Conservation (phyloP, 2,888 invertebrate species). For the Hirtodrosophila trivittata region DNA sequence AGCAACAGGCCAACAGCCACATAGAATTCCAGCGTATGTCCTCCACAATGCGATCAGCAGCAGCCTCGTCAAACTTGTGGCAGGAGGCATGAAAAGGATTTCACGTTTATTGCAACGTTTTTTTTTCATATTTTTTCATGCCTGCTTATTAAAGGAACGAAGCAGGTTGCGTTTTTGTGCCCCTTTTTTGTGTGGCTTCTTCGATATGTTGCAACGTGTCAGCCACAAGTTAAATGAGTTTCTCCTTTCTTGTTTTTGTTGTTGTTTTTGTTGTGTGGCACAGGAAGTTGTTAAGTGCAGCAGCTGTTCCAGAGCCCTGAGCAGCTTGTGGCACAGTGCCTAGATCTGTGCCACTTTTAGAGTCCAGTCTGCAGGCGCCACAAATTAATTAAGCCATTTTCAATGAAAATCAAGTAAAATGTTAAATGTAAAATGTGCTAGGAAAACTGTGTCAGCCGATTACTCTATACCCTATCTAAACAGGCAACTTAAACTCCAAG, state of each 20-base stretch:
- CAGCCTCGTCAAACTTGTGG: constrained; percentile 27
- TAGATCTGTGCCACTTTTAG: constrained; percentile 65
- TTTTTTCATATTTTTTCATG: constrained; percentile 31
- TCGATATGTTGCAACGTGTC: constrained; percentile 46
- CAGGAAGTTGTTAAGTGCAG: constrained; percentile 58
- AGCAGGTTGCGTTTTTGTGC: constrained; percentile 9
- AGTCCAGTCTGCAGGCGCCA: constrained; percentile 36
- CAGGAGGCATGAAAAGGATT: constrained; percentile 51
- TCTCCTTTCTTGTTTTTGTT: constrained; percentile 29
- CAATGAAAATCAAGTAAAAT: constrained; percentile 77
- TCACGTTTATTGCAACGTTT: constrained; percentile 46
- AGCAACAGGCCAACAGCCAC: constrained; percentile 44
- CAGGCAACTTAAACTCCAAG: constrained; percentile 57
- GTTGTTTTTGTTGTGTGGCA: constrained; percentile 14
- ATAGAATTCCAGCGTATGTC: constrained; percentile 43
- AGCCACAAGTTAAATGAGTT: constrained; percentile 74
- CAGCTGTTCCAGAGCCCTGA: constrained; percentile 3
- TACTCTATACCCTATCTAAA: constrained; percentile 11
- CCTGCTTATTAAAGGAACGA: constrained; percentile 51
- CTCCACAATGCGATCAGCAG: constrained; percentile 8
- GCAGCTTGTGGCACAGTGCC: constrained; percentile 28
- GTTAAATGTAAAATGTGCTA: constrained; percentile 39
- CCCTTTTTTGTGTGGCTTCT: constrained; percentile 55
- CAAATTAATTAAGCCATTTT: constrained; percentile 82
- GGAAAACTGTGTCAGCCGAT: constrained; percentile 56